Conservation (phyloP, 2,888 invertebrate species). For the Eupelmus urozonus region DNA sequence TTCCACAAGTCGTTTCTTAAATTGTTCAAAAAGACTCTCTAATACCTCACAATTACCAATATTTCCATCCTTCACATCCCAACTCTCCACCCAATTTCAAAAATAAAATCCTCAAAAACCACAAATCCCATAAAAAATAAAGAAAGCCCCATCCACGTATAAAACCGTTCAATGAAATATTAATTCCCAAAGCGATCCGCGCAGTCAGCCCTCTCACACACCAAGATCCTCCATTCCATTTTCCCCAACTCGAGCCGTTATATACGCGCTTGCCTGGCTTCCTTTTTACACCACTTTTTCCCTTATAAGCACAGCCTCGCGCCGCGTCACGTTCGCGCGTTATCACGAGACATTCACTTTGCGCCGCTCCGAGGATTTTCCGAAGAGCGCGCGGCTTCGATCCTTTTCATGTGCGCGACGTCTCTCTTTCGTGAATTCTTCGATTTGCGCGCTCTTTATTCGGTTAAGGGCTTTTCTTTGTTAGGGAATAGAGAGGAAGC, state of each 20-base stretch:
- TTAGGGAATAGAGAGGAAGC: too few relatives aligned
- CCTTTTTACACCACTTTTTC: not conserved
- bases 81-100: too few relatives aligned
- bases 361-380: constrained; percentile 16
- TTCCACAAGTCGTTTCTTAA: too few relatives aligned
- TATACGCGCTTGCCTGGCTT: not conserved
- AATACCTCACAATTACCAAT: too few relatives aligned
- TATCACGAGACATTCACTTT: constrained; percentile 46
- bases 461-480: not conserved
- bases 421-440: constrained; percentile 4
- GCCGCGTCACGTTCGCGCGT: constrained; percentile 40
- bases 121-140: not conserved
- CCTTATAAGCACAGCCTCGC: not conserved
- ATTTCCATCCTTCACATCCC: too few relatives aligned
- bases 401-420: constrained; percentile 15
- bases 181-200: constrained; percentile 8
- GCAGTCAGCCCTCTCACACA: not conserved
- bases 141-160: not conserved
- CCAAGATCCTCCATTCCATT: not conserved
- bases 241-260: not conserved
- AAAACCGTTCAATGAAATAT: constrained; percentile 12
- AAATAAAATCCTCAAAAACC: too few relatives aligned
- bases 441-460: constrained; percentile 6
- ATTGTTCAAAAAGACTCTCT: too few relatives aligned
- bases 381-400: constrained; percentile 24